Evolutionary conservation across 2,113 vertebrate species (phyloP), one percentile per base, ranked within the genome.

Genomic region (Pachyramphus minor): DNA sequence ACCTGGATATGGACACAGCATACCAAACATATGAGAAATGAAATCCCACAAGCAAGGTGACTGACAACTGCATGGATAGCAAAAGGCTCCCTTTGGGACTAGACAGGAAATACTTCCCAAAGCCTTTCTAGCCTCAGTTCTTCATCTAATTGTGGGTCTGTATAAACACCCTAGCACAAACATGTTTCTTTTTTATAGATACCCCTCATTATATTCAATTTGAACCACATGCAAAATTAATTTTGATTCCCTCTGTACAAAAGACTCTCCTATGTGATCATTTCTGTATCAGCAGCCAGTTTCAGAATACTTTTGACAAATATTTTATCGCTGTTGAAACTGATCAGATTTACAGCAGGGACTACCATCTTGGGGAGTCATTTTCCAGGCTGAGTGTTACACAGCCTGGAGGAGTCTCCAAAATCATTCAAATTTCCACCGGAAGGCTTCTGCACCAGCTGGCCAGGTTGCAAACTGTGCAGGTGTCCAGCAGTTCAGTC

Each of bases 391-490:
- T 68, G 53, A 16, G 2, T 30, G 31, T 62, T 41, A 45, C 16
- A 45, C 4, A 69, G 9, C 24, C 8, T 58, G 37, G 20, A 68
- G 14, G 19, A 45, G 3, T 39, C 39, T 90, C 14, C 9, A 45
- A 22, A 45, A 42, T 23, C 1, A 31, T 39, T 39, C 23, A 53
- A n/a, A 69, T 84, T 87, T 68, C 11, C 37, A 33, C 3, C 8
- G 4, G 3, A 71, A 12, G 18, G 2, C 0, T 52, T 6, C 35
- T 58, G 37, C 4, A 52, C 0, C 1, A 42, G 11, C 19, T 12
- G 23, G 5, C 42, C 17, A 12, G 5, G 8, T 19, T 56, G 28
- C 9, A 39, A 56, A 24, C 17, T 30, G 7, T 35, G 30, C 80
- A 59, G 11, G 14, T 66, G n/a, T 5, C 2, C 27, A 56, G 4